phyloP scores from a whole-genome alignment of 2,797 vertebrate genomes.

The Hyperoplus lanceolatus region DNA sequence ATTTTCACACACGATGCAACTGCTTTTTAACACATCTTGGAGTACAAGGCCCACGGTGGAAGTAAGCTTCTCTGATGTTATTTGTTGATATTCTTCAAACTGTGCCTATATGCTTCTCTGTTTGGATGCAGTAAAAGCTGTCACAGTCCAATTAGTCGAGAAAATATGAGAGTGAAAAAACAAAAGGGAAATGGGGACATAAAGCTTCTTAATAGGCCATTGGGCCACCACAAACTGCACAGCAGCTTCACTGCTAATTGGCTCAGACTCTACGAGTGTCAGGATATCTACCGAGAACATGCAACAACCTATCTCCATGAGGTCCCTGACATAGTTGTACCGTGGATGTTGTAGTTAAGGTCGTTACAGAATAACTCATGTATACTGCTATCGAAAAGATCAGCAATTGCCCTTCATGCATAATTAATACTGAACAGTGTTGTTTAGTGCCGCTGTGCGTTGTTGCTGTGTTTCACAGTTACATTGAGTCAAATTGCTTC shows the following conservation, averaged over 20 bases:
- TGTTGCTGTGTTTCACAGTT: background rate
- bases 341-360: background rate
- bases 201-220: slow-evolving; percentile 60
- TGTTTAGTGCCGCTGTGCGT: background rate
- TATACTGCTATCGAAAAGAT: slow-evolving; percentile 9
- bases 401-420: background rate
- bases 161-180: slow-evolving; percentile 55
- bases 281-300: slow-evolving; percentile 21
- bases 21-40: slow-evolving; percentile 49
- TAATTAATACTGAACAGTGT: background rate
- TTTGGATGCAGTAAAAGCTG: slow-evolving; percentile 34
- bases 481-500: background rate
- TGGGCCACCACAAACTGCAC: slow-evolving; percentile 30
- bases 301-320: slow-evolving; percentile 24
- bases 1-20: slow-evolving; percentile 48
- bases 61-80: slow-evolving; percentile 30
- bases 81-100: slow-evolving; percentile 25
- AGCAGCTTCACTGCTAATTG: slow-evolving; percentile 54
- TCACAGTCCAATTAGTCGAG: slow-evolving; percentile 70
- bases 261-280: slow-evolving; percentile 26
- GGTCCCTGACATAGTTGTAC: slow-evolving; percentile 8
- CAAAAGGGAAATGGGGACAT: slow-evolving; percentile 56
- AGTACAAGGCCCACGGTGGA: slow-evolving; percentile 38
- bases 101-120: slow-evolving; percentile 24
- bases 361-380: slow-evolving; percentile 11